phyloP scores from a whole-genome alignment of 1,140 invertebrate species.

The Drosophila sp. region DNA sequence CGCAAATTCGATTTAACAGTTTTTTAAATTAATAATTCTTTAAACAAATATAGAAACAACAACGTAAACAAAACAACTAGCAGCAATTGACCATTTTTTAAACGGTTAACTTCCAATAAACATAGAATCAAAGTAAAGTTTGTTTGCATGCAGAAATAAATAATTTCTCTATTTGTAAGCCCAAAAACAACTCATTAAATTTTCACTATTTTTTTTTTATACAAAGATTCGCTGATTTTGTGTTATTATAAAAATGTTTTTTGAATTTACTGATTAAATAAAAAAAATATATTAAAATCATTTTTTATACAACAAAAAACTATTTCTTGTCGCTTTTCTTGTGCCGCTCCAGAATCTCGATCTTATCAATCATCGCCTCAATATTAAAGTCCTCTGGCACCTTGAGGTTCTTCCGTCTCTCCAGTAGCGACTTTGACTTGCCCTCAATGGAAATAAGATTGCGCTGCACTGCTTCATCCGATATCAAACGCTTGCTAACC shows the following conservation, averaged over 20 bases:
- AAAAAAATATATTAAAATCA: slow-evolving; percentile 62
- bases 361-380: slow-evolving; percentile 66
- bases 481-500: slow-evolving; percentile 50
- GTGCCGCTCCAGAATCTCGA: slow-evolving; percentile 45
- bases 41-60: slow-evolving; percentile 65
- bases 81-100: slow-evolving; percentile 64
- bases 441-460: slow-evolving; percentile 32
- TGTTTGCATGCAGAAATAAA: slow-evolving; percentile 31
- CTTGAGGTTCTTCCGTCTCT: slow-evolving; percentile 46
- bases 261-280: slow-evolving; percentile 76
- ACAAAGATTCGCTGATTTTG: slow-evolving; percentile 63
- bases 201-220: slow-evolving; percentile 36
- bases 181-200: slow-evolving; percentile 38
- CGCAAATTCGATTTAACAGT: slow-evolving; percentile 44
- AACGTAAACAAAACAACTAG: slow-evolving; percentile 51
- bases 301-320: slow-evolving; percentile 68
- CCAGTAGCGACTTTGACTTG: slow-evolving; percentile 45
- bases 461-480: slow-evolving; percentile 37
- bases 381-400: slow-evolving; percentile 65
- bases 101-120: slow-evolving; percentile 54
- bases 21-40: slow-evolving; percentile 56
- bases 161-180: slow-evolving; percentile 47
- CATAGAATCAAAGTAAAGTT: slow-evolving; percentile 55
- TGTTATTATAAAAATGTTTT: slow-evolving; percentile 67
- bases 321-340: slow-evolving; percentile 24